phyloP scores from a whole-genome alignment of 1,140 invertebrate genomes.

The Drosophila baimaii region DNA sequence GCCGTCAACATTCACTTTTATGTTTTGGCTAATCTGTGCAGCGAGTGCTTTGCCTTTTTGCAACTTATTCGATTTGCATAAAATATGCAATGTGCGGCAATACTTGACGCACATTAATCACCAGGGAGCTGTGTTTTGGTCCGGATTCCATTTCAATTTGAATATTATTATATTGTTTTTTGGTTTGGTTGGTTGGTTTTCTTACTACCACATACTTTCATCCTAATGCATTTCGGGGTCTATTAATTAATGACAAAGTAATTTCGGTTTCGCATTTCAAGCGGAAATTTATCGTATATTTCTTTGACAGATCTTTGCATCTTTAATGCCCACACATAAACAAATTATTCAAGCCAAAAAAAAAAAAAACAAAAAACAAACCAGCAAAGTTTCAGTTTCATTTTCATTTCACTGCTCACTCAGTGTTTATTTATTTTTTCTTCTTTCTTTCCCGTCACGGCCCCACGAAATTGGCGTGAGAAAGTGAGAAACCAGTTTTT shows the following conservation, averaged over 20 bases:
- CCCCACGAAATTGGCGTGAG: conserved; percentile 72
- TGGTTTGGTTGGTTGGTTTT: background rate
- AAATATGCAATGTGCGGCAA: conserved; percentile 56
- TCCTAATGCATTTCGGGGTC: conserved; percentile 17
- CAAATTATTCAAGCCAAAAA: conserved; percentile 32
- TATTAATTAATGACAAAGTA: conserved; percentile 53
- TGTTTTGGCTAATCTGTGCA: conserved; percentile 48
- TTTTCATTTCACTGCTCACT: conserved; percentile 40
- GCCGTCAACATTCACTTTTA: conserved; percentile 72
- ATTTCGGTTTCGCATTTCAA: conserved; percentile 62
- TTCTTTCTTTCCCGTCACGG: conserved; percentile 47
- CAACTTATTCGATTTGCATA: conserved; percentile 53
- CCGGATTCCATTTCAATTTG: conserved; percentile 27
- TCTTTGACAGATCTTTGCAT: conserved; percentile 54
- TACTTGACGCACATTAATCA: conserved; percentile 47
- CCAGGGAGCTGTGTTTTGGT: conserved; percentile 16
- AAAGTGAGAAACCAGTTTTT: conserved; percentile 75
- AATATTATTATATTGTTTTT: conserved; percentile 6
- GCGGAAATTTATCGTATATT: conserved; percentile 58
- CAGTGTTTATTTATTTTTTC: background rate
- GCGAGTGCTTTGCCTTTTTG: conserved; percentile 44
- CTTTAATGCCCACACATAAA: conserved; percentile 23
- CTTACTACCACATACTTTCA: conserved; percentile 17
- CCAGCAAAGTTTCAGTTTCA: conserved; percentile 34
- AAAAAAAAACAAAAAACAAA: too few relatives aligned